Base-by-base conservation (phyloP, 1,140 invertebrate genomes). In the Nasonia longicornis region DNA sequence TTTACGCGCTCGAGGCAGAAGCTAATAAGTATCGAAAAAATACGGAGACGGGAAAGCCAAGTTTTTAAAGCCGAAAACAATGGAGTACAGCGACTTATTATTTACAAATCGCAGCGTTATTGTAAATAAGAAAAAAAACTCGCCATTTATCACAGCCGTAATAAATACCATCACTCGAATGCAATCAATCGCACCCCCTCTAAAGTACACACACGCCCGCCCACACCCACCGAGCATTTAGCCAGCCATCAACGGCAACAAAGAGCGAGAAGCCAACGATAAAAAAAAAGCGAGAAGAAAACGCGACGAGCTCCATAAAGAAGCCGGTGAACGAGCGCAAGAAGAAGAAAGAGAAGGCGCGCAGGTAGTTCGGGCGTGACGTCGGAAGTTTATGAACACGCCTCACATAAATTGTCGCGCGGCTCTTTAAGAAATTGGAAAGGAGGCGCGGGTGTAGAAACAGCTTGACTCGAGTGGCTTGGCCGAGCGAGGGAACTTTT, bases 361-460 rank as follows among this genome's bases (percentile, higher is more conserved):
- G 64, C 26, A 76, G 69, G 81, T 70, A 52, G 76, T 78, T 80
- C 71, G 77, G 79, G 79, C 78, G 84, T 83, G 88, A 85, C 84
- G 84, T 84, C 77, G 82, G 86, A 89, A 91, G 86, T 90, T 91
- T 91, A 91, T 91, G 89, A 91, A 90, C 90, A 90, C 86, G 89
- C 86, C 87, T 89, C 88, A 91, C 90, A 91, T 91, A 91, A 91
- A 91, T 91, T 91, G 89, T 91, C 89, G 89, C 89, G 89, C 88
- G 86, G 89, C 89, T 91, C 90, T 91, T 91, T 90, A 91, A 90
- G 90, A 91, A 91, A 91, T 91, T 91, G 90, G 88, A 90, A 90
- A 91, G 79, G 79, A 91, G 79, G 79, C 88, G 87, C 86, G 85
- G 83, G 87, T 83, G 86, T 73, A 85, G 86, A 84, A 91, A 91